Evolutionary conservation across 2,113 vertebrate species (phyloP).

Genomic region (Alouatta palliata): DNA sequence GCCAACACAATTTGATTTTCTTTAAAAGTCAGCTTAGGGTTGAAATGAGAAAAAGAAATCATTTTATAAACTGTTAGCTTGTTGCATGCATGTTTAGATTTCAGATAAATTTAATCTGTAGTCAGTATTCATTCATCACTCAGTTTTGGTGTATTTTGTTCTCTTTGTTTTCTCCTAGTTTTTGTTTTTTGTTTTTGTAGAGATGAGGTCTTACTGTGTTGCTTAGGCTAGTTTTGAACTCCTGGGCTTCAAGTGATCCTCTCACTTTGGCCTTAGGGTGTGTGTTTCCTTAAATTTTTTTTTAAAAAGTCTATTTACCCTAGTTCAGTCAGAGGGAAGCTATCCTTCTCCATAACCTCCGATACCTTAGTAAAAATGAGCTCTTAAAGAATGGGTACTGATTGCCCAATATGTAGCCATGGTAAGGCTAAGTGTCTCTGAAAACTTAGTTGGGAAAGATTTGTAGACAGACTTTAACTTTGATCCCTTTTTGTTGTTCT

Average conservation of each 20-base stretch:
- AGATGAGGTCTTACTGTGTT: no score
- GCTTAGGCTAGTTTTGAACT: no score
- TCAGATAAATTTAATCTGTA: not conserved
- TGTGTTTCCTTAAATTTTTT: not conserved
- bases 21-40: not conserved
- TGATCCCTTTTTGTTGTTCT: not conserved
- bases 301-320: not conserved
- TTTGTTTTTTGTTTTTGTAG: not conserved
- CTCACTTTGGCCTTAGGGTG: no score
- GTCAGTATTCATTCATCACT: not conserved
- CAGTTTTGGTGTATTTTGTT: constrained; percentile 14
- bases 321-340: not conserved
- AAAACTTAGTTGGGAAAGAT: not conserved
- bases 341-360: not conserved
- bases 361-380: not conserved
- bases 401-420: not conserved
- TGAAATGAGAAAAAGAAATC: not conserved
- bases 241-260: no score
- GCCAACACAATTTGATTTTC: not conserved
- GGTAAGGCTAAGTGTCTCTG: not conserved
- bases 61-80: not conserved
- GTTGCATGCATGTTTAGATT: not conserved
- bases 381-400: not conserved
- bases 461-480: not conserved
- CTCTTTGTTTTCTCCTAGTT: not conserved